Evolutionary conservation across 2,113 vertebrate species (phyloP), one percentile per base, ranked within the genome.

Genomic region (Laterallus jamaicensis): DNA sequence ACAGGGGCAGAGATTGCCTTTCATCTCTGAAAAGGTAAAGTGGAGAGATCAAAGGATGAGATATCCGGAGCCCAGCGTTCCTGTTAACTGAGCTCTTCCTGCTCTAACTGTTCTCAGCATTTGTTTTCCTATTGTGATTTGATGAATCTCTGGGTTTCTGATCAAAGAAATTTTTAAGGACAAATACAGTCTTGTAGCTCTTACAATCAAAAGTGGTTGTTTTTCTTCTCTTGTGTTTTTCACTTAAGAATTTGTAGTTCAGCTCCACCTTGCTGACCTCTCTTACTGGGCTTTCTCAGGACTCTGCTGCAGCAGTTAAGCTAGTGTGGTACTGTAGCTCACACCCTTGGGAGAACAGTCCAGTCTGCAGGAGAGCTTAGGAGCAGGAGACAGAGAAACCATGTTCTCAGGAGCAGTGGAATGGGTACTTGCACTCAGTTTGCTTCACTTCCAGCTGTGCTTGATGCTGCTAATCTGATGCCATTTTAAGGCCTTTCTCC

Each of bases 161-260:
- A 96, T 97, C 95, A 97, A 96, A 97, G 94, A 69, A 62, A 28
- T 37, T 92, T 83, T 59, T 87, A 79, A 95, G 77, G 94, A 96
- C 39, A 96, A 96, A 95, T 95, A 93, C 20, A 87, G 16, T 84
- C 81, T 58, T 93, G 91, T 86, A 94, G 83, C 77, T 95, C 70
- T 91, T 94, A 81, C 81, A 82, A 6, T 87, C 84, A 37, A 12
- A 69, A 87, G 69, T 75, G 40, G 69, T 74, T 92, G 44, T n/a
- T 32, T 59, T 90, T 54, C 52, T 93, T 84, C 73, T 59, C 90
- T 88, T 91, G 35, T 86, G 69, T 75, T 86, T 35, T 82, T 94
- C 40, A 56, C 52, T 90, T 86, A 68, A 84, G 89, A 92, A 87
- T 82, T 84, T 68, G 39, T 19, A 63, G 73, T 86, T 93, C 94